phyloP scores from a whole-genome alignment of 23 tunicate species.

The Ascidia mentula region DNA sequence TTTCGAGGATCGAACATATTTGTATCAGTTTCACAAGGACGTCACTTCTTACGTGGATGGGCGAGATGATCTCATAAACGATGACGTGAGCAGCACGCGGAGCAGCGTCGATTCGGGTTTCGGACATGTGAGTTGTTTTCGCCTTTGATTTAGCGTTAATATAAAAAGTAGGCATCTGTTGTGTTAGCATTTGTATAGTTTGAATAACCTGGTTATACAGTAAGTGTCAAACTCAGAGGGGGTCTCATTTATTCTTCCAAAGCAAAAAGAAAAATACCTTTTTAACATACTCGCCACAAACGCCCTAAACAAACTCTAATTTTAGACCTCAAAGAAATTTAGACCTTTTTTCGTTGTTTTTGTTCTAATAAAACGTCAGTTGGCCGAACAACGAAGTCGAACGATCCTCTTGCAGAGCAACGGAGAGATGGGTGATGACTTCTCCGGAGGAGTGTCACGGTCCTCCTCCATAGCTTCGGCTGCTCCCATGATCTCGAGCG shows the following conservation, averaged over 20 bases:
- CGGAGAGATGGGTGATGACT: not conserved
- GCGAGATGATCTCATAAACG: not conserved
- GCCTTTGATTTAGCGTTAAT: not conserved
- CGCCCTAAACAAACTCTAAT: not conserved
- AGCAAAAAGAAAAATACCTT: not conserved
- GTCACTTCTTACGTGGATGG: slow-evolving; percentile 20
- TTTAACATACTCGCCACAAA: not conserved
- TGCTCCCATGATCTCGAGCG: not conserved
- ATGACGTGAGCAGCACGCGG: not conserved
- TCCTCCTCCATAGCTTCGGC: not conserved
- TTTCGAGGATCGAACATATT: slow-evolving; percentile 55
- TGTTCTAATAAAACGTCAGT: too few relatives aligned
- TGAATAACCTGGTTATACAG: too few relatives aligned
- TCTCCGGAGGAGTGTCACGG: not conserved
- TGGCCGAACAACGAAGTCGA: too few relatives aligned
- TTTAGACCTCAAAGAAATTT: too few relatives aligned
- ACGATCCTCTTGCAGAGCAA: not conserved
- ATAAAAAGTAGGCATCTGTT: not conserved
- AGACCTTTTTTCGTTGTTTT: too few relatives aligned
- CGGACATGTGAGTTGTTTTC: not conserved
- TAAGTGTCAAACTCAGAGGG: too few relatives aligned
- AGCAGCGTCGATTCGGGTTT: slow-evolving; percentile 26
- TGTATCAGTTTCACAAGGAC: slow-evolving; percentile 65
- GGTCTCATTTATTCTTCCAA: too few relatives aligned
- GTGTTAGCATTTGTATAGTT: too few relatives aligned